Evolutionary conservation across 2,888 invertebrate species (phyloP), one percentile per base, ranked within the genome.

Genomic region (Aradus depressus): DNA sequence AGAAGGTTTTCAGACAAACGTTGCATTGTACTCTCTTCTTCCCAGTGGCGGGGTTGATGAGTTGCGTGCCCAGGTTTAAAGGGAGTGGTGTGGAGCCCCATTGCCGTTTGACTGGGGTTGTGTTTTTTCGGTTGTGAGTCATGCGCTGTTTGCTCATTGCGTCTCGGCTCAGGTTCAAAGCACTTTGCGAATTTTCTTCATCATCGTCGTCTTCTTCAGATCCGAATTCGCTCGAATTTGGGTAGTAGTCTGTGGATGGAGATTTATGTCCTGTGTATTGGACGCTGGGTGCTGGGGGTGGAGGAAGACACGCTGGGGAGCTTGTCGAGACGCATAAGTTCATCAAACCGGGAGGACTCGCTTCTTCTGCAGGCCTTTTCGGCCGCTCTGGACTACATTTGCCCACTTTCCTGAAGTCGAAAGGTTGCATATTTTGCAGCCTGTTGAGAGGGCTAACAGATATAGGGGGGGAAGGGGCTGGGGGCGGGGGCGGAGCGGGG

Each of bases 11-110:
- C 55, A 95, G 73, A 67, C 98, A 98, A 35, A 95, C 93, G 63
- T 95, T 92, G 70, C 98, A 99, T 67, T 96, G 91, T 3, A 97
- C 96, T 58, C 97, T 79, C 66, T 95, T 95, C 70, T 97, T 97
- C 0, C 91, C 91, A 1, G 91, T 91, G 0, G 88, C 81, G 1
- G 91, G 91, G 65, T 91, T 92, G 25, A 91, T 89, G 59, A 90
- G 87, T 61, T 90, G 87, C 0, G 90, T 89, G 10, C 90, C 89
- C 56, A 88, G 71, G 62, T 88, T 88, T 2, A 85, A 73, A 0
- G 88, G 88, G 63, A 84, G 71, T 61, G 77, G 77, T 22, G 84
- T 76, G 0, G 84, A 78, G 16, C 84, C 81, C 51, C 70, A 69
- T 64, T 84, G 85, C 25, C 86, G 75, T 67, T 88, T 88, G 2